Base-by-base conservation (phyloP, 2,797 vertebrate species). In the Gymnocypris eckloni region DNA sequence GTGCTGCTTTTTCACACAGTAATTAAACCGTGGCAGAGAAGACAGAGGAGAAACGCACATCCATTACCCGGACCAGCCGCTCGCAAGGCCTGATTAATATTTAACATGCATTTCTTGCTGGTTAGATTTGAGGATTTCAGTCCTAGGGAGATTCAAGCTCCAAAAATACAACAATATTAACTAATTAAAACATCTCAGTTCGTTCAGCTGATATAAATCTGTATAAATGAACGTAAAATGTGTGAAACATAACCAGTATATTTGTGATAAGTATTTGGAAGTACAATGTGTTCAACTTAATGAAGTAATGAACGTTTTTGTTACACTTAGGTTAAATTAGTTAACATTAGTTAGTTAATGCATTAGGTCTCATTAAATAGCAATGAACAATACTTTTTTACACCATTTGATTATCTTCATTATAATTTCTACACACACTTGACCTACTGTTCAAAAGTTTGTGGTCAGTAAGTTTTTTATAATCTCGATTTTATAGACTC, bases 31-130 rank as follows among this genome's bases (percentile, higher is more conserved):
- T 84, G 87, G 67, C 41, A 86, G 89, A 0, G 54, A 87, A 81
- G 79, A 70, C 87, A 88, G 87, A 77, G 85, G 88, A 90, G 88
- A 91, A 89, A 89, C 88, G 90, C 75, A 28, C 88, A 92, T 89
- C 92, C 92, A 95, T 95, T 95, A 94, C 88, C 87, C 88, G 81
- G 69, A 52, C 86, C 76, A 80, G 90, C 87, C 92, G 93, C 93
- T 93, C 92, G 91, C 90, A 89, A 54, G 89, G 91, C 88, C 89
- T 90, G 90, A 90, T 94, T 91, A 84, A 93, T 94, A 94, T 94
- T 94, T 94, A 87, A 93, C 87, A 85, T 88, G 86, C 89, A 86
- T 92, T 91, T 81, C 28, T 50, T 16, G 28, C 64, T 64, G 77
- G n/a, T 64, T 45, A 45, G 2, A 45, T 91, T 87, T 70, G 75